Conservation (phyloP, 2,113 vertebrate species). For the Amblyopsis rosae region DNA sequence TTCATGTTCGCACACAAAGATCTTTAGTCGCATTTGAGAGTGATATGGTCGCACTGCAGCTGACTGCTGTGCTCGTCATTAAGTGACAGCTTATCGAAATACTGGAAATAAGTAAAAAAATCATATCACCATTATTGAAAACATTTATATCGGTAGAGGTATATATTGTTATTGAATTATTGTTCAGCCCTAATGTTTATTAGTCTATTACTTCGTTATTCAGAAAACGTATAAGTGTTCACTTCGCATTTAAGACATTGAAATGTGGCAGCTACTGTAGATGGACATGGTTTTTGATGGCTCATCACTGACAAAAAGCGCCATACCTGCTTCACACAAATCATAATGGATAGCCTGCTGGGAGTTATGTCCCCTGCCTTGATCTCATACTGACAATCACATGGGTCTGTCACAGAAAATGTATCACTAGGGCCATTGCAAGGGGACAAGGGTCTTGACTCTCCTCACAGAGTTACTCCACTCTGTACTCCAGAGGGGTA, state of each 20-base stretch:
- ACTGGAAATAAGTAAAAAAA: too few species aligned
- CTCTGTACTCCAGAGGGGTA: conserved; percentile 52
- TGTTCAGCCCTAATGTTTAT: too few species aligned
- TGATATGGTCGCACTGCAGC: too few species aligned
- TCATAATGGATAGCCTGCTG: conserved; percentile 30
- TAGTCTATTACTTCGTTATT: too few species aligned
- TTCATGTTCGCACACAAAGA: too few species aligned
- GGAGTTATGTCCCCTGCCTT: conserved; percentile 23
- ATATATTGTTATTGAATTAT: too few species aligned
- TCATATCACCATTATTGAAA: too few species aligned
- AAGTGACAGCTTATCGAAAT: too few species aligned
- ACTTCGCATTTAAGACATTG: not conserved
- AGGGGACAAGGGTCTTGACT: conserved; percentile 56
- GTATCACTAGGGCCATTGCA: conserved; percentile 48
- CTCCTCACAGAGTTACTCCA: conserved; percentile 54
- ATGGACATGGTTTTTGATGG: conserved; percentile 25
- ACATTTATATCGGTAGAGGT: too few species aligned
- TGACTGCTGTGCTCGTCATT: too few species aligned
- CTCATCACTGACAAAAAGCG: conserved; percentile 29
- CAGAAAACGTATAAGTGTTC: not conserved
- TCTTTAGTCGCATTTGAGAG: too few species aligned
- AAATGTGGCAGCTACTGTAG: conserved; percentile 14
- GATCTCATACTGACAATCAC: conserved; percentile 56
- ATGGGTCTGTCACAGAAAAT: conserved; percentile 55
- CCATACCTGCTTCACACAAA: conserved; percentile 23